Evolutionary conservation across 2,888 invertebrate species (phyloP).

Genomic region (Cantharis rufa): DNA sequence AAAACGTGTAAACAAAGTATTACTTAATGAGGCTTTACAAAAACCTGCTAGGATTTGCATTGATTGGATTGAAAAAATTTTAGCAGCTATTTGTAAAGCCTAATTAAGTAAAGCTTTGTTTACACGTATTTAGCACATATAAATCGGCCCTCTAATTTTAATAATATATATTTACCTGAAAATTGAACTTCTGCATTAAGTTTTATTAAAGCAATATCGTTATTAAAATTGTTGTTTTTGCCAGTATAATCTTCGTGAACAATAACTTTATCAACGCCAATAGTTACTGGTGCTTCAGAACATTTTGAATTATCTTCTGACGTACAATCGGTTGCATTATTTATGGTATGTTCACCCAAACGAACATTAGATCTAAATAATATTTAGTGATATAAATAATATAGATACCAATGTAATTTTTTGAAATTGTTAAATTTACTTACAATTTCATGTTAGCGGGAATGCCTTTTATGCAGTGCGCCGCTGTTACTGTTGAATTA

Average conservation of each 20-base stretch:
- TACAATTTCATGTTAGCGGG: constrained; percentile 66
- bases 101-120: too few species aligned
- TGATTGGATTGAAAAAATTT: too few species aligned
- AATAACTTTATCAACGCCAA: neutral
- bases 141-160: too few species aligned
- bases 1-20: too few species aligned
- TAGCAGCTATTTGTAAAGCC: too few species aligned
- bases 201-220: constrained; percentile 76
- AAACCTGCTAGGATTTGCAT: too few species aligned
- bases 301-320: neutral
- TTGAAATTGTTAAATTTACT: constrained; percentile 43
- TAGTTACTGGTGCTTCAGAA: neutral
- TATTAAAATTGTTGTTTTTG: neutral
- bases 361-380: neutral
- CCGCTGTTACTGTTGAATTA: too few species aligned
- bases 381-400: neutral
- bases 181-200: constrained; percentile 59
- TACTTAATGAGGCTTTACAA: too few species aligned
- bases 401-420: too few species aligned
- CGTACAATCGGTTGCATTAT: constrained; percentile 62
- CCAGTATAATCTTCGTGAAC: neutral
- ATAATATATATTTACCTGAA: constrained; percentile 54
- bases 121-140: too few species aligned
- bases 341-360: constrained; percentile 67
- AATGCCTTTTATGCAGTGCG: constrained; percentile 72